These are phyloP conservation scores for Gasterosteus nipponicus DNA, from an alignment of 2,113 vertebrate species.

Conservation along the genomic window DNA sequence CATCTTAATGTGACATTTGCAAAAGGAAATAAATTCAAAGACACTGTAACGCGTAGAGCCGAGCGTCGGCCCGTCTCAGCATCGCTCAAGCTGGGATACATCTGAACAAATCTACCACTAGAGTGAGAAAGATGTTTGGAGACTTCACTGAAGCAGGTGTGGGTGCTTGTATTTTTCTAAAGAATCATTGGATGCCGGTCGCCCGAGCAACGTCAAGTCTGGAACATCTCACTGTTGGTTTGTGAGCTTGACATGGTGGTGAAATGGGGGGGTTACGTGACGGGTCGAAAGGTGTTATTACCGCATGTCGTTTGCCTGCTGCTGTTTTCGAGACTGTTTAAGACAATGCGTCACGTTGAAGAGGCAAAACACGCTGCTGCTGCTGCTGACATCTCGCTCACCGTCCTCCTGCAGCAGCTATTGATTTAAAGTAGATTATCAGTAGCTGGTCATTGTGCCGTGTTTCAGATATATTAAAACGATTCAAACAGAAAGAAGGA, in stretches of 20 bases:
- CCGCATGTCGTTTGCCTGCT: neutral
- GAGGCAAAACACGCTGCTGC: constrained; percentile 22
- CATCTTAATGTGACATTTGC: constrained; percentile 10
- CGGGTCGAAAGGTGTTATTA: constrained; percentile 54
- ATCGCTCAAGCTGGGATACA: constrained; percentile 2
- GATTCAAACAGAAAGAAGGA: constrained; percentile 21
- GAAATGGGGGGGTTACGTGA: constrained; percentile 7
- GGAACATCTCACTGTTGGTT: constrained; percentile 22
- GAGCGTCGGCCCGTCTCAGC: neutral
- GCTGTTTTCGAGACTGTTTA: constrained; percentile 38
- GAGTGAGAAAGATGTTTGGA: constrained; percentile 3
- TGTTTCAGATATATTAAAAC: constrained; percentile 29
- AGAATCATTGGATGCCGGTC: constrained; percentile 12
- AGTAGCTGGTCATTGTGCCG: constrained; percentile 15
- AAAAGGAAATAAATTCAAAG: constrained; percentile 22
- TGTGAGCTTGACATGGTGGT: constrained; percentile 25
- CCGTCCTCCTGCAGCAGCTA: constrained; percentile 22
- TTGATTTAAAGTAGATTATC: constrained; percentile 46
- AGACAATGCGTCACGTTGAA: constrained; percentile 14
- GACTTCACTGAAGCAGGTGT: constrained; percentile 13
- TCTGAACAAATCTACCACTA: constrained; percentile 23
- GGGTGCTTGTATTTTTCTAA: constrained; percentile 26
- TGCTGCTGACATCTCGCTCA: constrained; percentile 29
- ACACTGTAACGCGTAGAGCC: constrained; percentile 1
- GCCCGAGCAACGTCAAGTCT: constrained; percentile 26